phyloP scores from a whole-genome alignment of 2,888 invertebrate genomes.

The Hyposoter dolosus region DNA sequence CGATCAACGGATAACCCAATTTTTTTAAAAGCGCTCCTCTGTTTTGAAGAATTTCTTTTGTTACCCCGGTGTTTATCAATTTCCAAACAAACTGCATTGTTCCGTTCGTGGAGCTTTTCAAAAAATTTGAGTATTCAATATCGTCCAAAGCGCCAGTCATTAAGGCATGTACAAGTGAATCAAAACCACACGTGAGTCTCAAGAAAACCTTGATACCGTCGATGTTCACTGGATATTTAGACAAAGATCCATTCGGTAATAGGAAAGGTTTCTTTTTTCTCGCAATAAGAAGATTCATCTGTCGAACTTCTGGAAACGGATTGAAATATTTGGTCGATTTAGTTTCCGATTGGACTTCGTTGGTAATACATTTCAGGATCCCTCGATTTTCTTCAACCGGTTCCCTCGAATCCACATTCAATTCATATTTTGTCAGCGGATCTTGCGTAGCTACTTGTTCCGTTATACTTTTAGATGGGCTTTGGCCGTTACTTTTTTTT shows the following conservation, averaged over 20 bases:
- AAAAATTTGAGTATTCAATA: not conserved
- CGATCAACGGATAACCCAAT: not conserved
- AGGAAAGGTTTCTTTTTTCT: not conserved
- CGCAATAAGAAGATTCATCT: not conserved
- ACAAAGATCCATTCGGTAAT: not conserved
- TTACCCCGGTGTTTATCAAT: not conserved
- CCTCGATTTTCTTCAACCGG: not conserved
- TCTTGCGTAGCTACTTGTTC: no score
- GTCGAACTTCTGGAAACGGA: not conserved
- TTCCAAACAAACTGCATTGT: not conserved
- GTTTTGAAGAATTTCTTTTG: not conserved
- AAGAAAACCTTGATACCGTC: not conserved
- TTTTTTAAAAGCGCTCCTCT: constrained; percentile 2
- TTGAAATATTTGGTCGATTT: constrained; percentile 1
- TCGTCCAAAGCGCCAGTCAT: constrained; percentile 6
- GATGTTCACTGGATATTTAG: not conserved
- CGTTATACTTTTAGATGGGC: no score
- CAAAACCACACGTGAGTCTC: constrained; percentile 13
- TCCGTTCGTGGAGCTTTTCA: not conserved
- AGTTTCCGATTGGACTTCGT: not conserved
- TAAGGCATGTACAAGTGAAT: not conserved
- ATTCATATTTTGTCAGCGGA: not conserved
- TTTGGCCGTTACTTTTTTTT: no score
- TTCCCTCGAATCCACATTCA: no score
- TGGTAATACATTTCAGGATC: not conserved